Percentiles rank a stretch among this genome's conserved stretches.
These are phyloP conservation scores for Heliconius hewitsoni DNA, from an alignment of 1,140 invertebrate genomes.

Conservation along the genomic window DNA sequence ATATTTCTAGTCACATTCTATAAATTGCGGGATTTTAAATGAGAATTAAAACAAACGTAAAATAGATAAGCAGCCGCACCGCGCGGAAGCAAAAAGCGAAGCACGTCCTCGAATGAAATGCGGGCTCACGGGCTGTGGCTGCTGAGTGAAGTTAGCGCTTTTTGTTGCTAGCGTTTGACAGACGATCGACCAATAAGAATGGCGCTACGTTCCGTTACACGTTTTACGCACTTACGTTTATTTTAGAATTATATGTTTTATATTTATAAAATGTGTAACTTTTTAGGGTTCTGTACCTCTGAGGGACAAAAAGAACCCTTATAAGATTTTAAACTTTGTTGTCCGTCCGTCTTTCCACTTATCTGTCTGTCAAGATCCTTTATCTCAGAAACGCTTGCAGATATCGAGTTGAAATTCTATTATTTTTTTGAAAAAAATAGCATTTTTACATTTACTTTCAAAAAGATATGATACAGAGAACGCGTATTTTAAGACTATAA, in stretches of 20 bases:
- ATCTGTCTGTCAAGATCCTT: no score
- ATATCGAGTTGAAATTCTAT: no score
- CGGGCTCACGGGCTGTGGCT: slow-evolving; percentile 19
- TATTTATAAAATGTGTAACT: background rate
- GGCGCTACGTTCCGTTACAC: slow-evolving; percentile 22
- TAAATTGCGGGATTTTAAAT: slow-evolving; percentile 32
- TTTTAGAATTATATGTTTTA: background rate
- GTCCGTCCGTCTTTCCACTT: no score
- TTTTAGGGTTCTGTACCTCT: no score
- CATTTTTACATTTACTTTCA: no score
- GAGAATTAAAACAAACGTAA: slow-evolving; percentile 43
- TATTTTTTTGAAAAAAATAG: no score
- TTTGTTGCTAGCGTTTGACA: slow-evolving; percentile 16
- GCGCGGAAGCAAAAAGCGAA: slow-evolving; percentile 41
- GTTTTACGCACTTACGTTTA: background rate
- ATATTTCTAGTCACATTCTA: slow-evolving; percentile 15
- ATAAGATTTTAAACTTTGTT: no score
- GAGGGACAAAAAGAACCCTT: no score
- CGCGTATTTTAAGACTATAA: no score
- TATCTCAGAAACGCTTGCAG: no score
- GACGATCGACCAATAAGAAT: slow-evolving; percentile 18
- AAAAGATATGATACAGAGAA: no score
- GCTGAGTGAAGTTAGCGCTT: slow-evolving; percentile 25
- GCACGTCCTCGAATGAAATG: slow-evolving; percentile 39
- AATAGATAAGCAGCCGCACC: slow-evolving; percentile 22